Evolutionary conservation across 1,140 invertebrate genomes (phyloP), one percentile per base, ranked within the genome.

Genomic region (Aricia agestis): DNA sequence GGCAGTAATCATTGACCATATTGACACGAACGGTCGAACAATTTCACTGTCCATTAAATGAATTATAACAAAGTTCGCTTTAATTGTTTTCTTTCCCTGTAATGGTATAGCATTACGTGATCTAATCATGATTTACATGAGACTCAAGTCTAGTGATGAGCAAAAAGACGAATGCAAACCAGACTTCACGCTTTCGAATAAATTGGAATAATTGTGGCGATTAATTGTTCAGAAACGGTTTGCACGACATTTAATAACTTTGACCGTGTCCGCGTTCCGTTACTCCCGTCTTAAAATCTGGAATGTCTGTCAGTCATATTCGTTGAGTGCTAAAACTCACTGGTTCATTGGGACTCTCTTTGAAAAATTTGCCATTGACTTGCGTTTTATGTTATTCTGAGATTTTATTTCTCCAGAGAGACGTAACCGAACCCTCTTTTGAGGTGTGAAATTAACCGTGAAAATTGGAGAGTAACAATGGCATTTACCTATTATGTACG

Each of bases 101-200:
- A 52, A 52, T 52, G 45, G 11, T 52, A 52, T 52, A 52, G 4
- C n/a, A 45, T 42, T 19, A 41, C 69, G 42, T 61, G 31, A 72
- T 58, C 63, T 41, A 52, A 72, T 69, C 57, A 63, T 52, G 19
- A 72, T 72, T 63, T 32, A 57, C 69, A 67, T 58, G 58, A 74
- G 69, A 74, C 74, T 25, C 57, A 58, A 68, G 59, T 68, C 69
- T 32, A 69, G 67, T 68, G 67, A 68, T 70, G 65, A 71, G 66
- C 72, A 74, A 78, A 72, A 75, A 74, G 18, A 72, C 63, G 72
- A 75, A 73, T 74, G 76, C 71, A 75, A 76, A 72, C 63, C 67
- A 66, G 68, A 58, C 65, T 78, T 69, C 76, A 77, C 76, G 76
- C 76, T 78, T 78, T 78, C 76, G 74, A 59, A 72, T 61, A 75